Conservation (phyloP, 2,113 vertebrate genomes). For the Gymnobelideus leadbeateri region DNA sequence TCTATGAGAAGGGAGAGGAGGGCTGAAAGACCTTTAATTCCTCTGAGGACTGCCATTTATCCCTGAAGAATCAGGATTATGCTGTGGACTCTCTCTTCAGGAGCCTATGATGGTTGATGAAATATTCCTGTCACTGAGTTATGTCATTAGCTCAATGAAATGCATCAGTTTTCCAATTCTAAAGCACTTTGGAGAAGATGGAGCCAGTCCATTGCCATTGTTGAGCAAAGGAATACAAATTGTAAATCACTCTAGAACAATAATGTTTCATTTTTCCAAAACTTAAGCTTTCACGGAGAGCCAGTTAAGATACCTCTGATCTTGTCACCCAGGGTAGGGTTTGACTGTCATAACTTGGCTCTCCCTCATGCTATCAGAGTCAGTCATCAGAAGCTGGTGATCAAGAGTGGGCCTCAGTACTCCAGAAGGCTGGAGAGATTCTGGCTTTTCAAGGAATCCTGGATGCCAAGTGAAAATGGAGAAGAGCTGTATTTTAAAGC, state of each 20-base stretch:
- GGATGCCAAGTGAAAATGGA: constrained; percentile 26
- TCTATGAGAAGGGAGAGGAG: not conserved
- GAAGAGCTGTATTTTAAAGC: not conserved
- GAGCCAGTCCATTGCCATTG: not conserved
- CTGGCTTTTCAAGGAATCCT: constrained; percentile 19
- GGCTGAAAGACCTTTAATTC: not conserved
- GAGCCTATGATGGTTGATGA: not conserved
- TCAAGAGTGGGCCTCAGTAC: not conserved
- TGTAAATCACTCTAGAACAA: not conserved
- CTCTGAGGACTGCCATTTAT: not conserved
- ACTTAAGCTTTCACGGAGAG: not conserved
- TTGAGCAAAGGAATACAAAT: not conserved
- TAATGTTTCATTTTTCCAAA: not conserved
- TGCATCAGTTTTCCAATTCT: not conserved
- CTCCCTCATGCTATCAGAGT: not conserved
- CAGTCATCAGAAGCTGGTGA: not conserved
- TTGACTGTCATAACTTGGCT: not conserved
- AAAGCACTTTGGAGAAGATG: not conserved
- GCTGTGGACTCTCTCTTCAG: not conserved
- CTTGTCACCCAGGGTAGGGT: not conserved
- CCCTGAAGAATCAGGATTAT: not conserved
- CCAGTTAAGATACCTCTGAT: not conserved
- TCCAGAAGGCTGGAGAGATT: not conserved
- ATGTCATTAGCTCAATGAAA: not conserved
- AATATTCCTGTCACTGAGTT: not conserved